Conservation (phyloP, 2,888 invertebrate genomes). For the Caenorhabditis uteleia region DNA sequence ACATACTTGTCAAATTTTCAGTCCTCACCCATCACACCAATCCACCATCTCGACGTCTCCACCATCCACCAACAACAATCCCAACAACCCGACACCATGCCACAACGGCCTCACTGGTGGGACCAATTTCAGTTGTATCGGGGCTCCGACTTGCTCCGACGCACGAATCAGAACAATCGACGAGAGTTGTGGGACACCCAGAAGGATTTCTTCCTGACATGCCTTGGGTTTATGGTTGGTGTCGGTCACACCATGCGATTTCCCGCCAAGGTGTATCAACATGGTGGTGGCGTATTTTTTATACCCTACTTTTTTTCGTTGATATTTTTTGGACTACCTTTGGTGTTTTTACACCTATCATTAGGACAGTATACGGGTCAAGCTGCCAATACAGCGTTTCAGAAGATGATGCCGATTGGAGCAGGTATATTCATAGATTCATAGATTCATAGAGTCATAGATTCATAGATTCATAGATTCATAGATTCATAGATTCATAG, state of each 20-base stretch:
- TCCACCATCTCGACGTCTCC: no score
- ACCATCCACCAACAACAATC: no score
- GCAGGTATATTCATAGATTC: constrained; percentile 37
- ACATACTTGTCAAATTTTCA: no score
- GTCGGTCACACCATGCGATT: constrained; percentile 66
- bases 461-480: no score
- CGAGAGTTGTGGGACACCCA: constrained; percentile 64
- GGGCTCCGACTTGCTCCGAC: constrained; percentile 30
- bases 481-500: no score
- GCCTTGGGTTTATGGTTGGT: constrained; percentile 67
- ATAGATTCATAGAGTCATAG: no score
- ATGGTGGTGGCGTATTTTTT: constrained; percentile 64
- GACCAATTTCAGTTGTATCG: constrained; percentile 41
- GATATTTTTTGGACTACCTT: constrained; percentile 64
- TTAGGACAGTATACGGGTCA: constrained; percentile 66
- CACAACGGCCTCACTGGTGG: constrained; percentile 41
- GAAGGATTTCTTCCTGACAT: constrained; percentile 66
- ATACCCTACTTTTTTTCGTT: constrained; percentile 64
- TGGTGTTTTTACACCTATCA: constrained; percentile 63
- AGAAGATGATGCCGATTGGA: constrained; percentile 65
- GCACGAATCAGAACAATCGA: constrained; percentile 47
- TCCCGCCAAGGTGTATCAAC: constrained; percentile 64
- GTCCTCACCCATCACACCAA: no score
- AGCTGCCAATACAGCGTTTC: constrained; percentile 58
- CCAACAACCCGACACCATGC: constrained; percentile 17